phyloP scores from a whole-genome alignment of 2,797 vertebrate species.

The Poeciliopsis turneri region DNA sequence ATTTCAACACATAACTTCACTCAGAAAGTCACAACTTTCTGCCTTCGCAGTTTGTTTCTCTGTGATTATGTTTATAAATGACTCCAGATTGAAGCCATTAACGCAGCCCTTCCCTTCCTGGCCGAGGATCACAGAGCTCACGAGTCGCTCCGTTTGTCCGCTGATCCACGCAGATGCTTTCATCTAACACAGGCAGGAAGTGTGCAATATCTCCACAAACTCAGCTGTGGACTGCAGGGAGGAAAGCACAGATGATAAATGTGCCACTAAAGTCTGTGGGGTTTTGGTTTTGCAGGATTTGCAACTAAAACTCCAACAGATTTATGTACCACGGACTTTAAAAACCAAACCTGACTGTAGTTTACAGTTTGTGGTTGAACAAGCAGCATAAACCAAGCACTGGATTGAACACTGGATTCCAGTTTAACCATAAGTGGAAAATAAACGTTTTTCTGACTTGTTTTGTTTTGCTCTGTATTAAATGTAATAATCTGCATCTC shows the following conservation, averaged over 20 bases:
- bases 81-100: constrained; percentile 40
- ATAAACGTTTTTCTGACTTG: background rate
- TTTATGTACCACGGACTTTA: background rate
- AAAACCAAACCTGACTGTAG: background rate
- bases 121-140: constrained; percentile 27
- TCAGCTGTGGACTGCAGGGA: background rate
- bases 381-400: background rate
- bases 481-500: background rate
- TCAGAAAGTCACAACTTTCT: background rate
- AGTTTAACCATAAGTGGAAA: background rate
- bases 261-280: background rate
- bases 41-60: background rate
- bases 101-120: constrained; percentile 32
- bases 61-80: background rate
- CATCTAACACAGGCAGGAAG: constrained; percentile 50
- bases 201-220: background rate
- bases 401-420: background rate
- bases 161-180: constrained; percentile 30
- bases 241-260: background rate
- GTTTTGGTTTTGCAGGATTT: background rate
- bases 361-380: constrained; percentile 7
- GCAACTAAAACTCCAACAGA: background rate
- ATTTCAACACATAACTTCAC: background rate
- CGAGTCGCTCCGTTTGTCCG: constrained; percentile 11
- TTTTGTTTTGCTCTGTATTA: background rate